Conservation (phyloP, 2,888 invertebrate species). For the Orthosia gracilis region DNA sequence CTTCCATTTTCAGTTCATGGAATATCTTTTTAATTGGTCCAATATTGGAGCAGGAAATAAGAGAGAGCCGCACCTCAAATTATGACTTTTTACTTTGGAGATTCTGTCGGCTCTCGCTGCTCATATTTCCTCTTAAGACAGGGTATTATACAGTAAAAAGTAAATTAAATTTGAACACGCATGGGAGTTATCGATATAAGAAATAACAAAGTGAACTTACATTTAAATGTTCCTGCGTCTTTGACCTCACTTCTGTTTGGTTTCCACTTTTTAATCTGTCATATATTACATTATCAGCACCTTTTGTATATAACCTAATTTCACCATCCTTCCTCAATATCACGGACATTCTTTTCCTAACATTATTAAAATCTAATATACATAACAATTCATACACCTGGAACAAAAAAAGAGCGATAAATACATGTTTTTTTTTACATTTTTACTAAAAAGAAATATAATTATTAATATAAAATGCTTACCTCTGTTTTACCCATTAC, state of each 20-base stretch:
- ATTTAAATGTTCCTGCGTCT: slow-evolving; percentile 98
- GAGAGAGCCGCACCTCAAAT: too few relatives aligned
- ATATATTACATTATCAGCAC: slow-evolving; percentile 99
- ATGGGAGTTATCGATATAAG: too few relatives aligned
- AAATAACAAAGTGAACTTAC: slow-evolving; percentile 90
- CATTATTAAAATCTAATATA: slow-evolving; percentile 99
- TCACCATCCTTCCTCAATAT: slow-evolving; percentile 96
- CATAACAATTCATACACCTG: slow-evolving; percentile 98
- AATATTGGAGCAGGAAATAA: too few relatives aligned
- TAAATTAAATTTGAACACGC: too few relatives aligned
- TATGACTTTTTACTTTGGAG: too few relatives aligned
- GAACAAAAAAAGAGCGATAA: slow-evolving; percentile 71
- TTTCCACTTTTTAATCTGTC: slow-evolving; percentile 95
- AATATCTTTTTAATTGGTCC: too few relatives aligned
- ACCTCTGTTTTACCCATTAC: slow-evolving; percentile 95
- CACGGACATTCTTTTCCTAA: slow-evolving; percentile 99
- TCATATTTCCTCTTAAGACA: too few relatives aligned
- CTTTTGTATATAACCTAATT: slow-evolving; percentile 98
- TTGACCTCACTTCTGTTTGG: slow-evolving; percentile 94
- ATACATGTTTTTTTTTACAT: neutral
- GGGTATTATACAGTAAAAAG: too few relatives aligned
- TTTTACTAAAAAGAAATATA: neutral
- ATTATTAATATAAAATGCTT: slow-evolving; percentile 16
- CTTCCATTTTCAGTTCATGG: too few relatives aligned
- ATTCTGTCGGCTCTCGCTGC: too few relatives aligned